A percentile compares a stretch with the other conserved stretches of the same genome.
phyloP scores from a whole-genome alignment of 1,140 invertebrate species.

The Aphelenchoides fujianensis region DNA sequence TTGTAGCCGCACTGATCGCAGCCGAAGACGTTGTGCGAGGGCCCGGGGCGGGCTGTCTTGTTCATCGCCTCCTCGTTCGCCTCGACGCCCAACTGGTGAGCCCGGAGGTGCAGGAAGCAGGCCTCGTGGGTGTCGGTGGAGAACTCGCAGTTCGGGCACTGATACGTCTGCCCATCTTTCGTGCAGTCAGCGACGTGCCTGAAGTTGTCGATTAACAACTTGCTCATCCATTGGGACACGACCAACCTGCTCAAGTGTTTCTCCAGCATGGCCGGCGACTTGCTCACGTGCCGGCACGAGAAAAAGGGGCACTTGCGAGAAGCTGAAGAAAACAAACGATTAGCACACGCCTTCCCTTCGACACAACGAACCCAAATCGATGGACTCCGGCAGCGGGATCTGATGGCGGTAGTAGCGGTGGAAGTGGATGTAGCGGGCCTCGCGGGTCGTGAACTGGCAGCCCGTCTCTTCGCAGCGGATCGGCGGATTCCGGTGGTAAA shows the following conservation, averaged over 20 bases:
- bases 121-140: conserved; percentile 5
- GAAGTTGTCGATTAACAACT: conserved; percentile 1
- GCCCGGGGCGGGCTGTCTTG: not conserved
- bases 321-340: not conserved
- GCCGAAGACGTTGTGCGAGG: conserved; percentile 14
- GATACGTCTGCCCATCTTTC: conserved; percentile 38
- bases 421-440: conserved; percentile 61
- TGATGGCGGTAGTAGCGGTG: conserved; percentile 61
- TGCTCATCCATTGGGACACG: not conserved
- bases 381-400: conserved; percentile 55
- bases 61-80: conserved; percentile 4
- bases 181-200: conserved; percentile 49
- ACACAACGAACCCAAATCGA: conserved; percentile 61
- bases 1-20: conserved; percentile 43
- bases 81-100: conserved; percentile 21
- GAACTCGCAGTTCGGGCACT: conserved; percentile 22
- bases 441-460: conserved; percentile 56
- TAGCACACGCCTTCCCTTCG: not conserved
- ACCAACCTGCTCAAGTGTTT: conserved; percentile 51
- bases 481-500: conserved; percentile 61
- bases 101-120: conserved; percentile 23
- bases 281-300: conserved; percentile 57
- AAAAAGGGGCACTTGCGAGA: conserved; percentile 59
- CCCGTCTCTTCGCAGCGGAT: conserved; percentile 55
- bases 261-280: conserved; percentile 60